A percentile compares a stretch with the other conserved stretches of the same genome.
Evolutionary conservation across 2,888 invertebrate species (phyloP).

Genomic region (Dryococelus australis): DNA sequence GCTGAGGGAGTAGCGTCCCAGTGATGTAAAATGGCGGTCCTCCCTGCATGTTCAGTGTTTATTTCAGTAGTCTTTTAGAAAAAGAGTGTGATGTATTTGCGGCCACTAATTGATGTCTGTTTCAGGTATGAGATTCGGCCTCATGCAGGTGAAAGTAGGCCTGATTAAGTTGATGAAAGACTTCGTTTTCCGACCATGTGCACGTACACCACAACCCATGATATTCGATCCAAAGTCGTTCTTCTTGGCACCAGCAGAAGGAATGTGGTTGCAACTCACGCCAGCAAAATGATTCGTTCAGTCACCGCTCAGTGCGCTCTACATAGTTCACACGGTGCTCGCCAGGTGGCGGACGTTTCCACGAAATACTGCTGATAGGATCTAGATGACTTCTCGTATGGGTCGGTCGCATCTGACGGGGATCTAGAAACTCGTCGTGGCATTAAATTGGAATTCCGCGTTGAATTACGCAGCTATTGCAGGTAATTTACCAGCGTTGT

Average conservation of each 20-base stretch:
- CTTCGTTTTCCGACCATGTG: conserved; percentile 49
- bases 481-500: too few relatives aligned
- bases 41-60: too few relatives aligned
- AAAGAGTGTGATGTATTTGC: too few relatives aligned
- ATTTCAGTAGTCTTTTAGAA: too few relatives aligned
- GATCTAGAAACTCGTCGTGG: background rate
- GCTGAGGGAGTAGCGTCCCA: too few relatives aligned
- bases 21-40: too few relatives aligned
- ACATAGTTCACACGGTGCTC: background rate
- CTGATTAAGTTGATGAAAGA: conserved; percentile 51
- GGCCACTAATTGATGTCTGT: conserved; percentile 28
- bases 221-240: conserved; percentile 46
- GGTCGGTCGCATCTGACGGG: background rate
- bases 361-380: background rate
- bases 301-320: background rate
- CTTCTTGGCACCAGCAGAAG: background rate
- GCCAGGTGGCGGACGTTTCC: background rate
- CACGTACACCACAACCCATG: conserved; percentile 47
- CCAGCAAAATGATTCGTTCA: background rate
- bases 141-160: conserved; percentile 54
- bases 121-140: conserved; percentile 54
- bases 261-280: conserved; percentile 5
- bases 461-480: too few relatives aligned
- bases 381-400: too few relatives aligned
- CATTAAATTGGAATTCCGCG: too few relatives aligned